These are phyloP conservation scores for Fukomys damarensis DNA, from an alignment of 2,113 vertebrate genomes.

Conservation along the genomic window DNA sequence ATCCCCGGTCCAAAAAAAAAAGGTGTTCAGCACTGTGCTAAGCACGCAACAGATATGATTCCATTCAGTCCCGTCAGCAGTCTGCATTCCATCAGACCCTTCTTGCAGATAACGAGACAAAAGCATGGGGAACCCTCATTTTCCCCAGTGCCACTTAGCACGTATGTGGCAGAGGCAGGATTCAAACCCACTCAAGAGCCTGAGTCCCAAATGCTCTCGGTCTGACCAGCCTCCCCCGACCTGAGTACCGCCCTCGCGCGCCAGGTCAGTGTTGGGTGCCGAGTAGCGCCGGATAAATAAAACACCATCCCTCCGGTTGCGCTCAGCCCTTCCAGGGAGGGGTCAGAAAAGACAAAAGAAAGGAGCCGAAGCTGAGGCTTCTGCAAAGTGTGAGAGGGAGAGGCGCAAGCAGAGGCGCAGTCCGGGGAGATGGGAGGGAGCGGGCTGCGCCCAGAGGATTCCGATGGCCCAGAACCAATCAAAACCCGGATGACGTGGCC, in stretches of 20 bases:
- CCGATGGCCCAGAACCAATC: neutral
- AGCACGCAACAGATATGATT: neutral
- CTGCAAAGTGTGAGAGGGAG: neutral
- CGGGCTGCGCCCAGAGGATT: neutral
- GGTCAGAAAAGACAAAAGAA: neutral
- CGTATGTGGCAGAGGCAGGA: neutral
- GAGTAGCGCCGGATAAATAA: neutral
- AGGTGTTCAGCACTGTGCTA: neutral
- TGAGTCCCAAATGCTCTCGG: neutral
- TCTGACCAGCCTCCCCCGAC: neutral
- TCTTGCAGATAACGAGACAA: neutral
- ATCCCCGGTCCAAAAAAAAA: no score
- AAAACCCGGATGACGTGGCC: neutral
- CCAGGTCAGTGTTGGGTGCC: neutral
- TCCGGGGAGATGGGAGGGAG: neutral
- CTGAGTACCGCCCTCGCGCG: neutral
- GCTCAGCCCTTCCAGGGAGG: neutral
- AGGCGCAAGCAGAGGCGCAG: neutral
- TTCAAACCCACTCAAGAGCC: conserved; percentile 22
- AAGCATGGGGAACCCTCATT: neutral
- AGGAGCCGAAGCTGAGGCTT: neutral
- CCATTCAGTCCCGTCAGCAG: neutral
- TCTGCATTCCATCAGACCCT: neutral
- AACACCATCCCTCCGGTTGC: neutral
- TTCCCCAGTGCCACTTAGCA: neutral